phyloP scores from a whole-genome alignment of 2,113 vertebrate genomes.

The Leucoraja erinaceus region DNA sequence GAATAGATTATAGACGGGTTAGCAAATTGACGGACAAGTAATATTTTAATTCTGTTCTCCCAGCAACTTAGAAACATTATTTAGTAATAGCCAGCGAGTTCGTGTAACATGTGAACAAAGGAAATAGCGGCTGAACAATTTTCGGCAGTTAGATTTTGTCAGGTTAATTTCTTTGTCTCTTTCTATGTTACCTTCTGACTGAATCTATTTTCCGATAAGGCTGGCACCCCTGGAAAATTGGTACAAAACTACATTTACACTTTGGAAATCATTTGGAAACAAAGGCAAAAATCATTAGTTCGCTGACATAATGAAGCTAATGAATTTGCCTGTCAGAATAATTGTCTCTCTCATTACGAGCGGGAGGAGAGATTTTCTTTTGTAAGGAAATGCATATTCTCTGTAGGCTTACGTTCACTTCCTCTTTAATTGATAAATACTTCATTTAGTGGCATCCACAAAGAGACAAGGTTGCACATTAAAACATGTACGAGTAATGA shows the following conservation, averaged over 20 bases:
- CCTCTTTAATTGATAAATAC: conserved; percentile 33
- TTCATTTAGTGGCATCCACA: conserved; percentile 33
- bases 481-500: conserved; percentile 36
- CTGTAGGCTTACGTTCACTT: conserved; percentile 23
- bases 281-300: conserved; percentile 31
- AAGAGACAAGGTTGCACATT: conserved; percentile 35
- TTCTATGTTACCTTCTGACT: conserved; percentile 11
- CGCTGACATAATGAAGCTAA: conserved; percentile 17
- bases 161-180: conserved; percentile 35
- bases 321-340: conserved; percentile 27
- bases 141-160: conserved; percentile 28
- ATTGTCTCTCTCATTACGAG: conserved; percentile 19
- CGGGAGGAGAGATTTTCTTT: background rate
- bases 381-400: conserved; percentile 2
- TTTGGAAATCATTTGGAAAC: conserved; percentile 25
- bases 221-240: background rate
- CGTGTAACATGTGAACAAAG: conserved; percentile 22
- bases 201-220: conserved; percentile 14
- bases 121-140: conserved; percentile 27
- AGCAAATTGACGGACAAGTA: conserved; percentile 21
- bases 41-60: conserved; percentile 11
- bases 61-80: conserved; percentile 19
- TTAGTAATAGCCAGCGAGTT: conserved; percentile 31
- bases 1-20: background rate
- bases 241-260: conserved; percentile 34